Evolutionary conservation across 2,113 vertebrate species (phyloP), one percentile per base, ranked within the genome.

Genomic region (Melierax canorus): DNA sequence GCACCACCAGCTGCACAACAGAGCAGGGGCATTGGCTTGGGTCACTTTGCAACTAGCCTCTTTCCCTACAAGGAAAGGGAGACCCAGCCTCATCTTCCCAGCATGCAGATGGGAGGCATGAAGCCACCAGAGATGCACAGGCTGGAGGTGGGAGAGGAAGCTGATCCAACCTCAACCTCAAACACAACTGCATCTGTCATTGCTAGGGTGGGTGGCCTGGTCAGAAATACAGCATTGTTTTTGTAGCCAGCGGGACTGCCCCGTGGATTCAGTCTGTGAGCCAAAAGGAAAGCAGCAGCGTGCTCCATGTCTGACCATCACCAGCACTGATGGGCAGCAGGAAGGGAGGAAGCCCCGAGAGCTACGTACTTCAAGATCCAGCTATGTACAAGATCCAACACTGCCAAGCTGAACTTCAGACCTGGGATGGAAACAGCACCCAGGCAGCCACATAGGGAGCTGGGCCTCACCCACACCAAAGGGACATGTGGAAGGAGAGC

Each of bases 261-360:
- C 84, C 4, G 0, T 0, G 2, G 59, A 8, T 66, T 83, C 64
- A 2, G 46, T 2, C 56, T 20, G 12, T 3, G 30, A 55, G 59
- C 22, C 66, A 41, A 12, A 85, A 62, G 26, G 56, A 69, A 34
- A 34, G 60, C 43, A 36, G 64, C 2, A 39, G 11, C 0, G 0
- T 24, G 43, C 39, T 50, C 76, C 2, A 0, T 24, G 43, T 10
- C 78, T 74, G 85, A 8, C 27, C 2, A 0, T 7, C 50, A 43
- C n/a, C 64, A 16, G 38, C 41, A 5, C 22, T 6, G 38, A 6
- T 6, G 32, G 41, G 43, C 8, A 84, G 63, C 43, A 43, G 72
- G n/a, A 51, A 46, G 23, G 67, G 41, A 58, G 39, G 51, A n/a
- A 94, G 41, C 9, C 11, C 34, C 0, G 0, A 4, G 43, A 62